Evolutionary conservation across 1,140 invertebrate species (phyloP).

Genomic region (Pseudachorutes palmiensis): DNA sequence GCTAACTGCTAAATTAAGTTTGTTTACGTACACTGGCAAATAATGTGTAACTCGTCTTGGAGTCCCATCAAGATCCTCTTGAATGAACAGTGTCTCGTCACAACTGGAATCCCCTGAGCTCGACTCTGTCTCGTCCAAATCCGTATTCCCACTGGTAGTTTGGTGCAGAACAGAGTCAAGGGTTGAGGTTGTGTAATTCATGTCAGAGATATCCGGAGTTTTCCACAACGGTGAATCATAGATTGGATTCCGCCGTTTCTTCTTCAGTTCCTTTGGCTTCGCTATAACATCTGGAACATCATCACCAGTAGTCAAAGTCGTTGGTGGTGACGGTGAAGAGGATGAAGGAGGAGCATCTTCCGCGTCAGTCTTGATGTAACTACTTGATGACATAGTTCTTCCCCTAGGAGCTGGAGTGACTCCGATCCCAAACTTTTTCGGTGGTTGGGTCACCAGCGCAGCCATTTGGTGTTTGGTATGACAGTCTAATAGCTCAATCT

Average conservation of each 20-base stretch:
- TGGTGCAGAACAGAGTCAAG: not conserved
- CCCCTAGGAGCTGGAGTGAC: too few species aligned
- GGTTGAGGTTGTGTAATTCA: not conserved
- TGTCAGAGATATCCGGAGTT: not conserved
- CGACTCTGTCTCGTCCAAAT: constrained; percentile 5
- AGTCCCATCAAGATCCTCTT: not conserved
- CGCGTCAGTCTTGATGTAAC: too few species aligned
- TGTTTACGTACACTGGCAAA: not conserved
- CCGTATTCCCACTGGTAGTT: not conserved
- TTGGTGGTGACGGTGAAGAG: not conserved
- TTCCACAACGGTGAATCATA: not conserved
- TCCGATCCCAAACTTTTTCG: constrained; percentile 1
- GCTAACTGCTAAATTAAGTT: too few species aligned
- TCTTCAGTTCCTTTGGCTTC: not conserved
- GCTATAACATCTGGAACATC: not conserved
- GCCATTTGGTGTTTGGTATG: not conserved
- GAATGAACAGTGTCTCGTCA: constrained; percentile 3
- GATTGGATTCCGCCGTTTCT: not conserved
- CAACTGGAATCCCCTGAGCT: constrained; percentile 4
- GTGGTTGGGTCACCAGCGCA: not conserved
- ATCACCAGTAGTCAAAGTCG: not conserved
- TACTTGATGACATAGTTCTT: too few species aligned
- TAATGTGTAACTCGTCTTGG: not conserved
- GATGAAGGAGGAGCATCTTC: not conserved
- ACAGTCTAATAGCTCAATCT: not conserved